Evolutionary conservation across 2,113 vertebrate genomes (phyloP).

Genomic region (Pogona vitticeps): DNA sequence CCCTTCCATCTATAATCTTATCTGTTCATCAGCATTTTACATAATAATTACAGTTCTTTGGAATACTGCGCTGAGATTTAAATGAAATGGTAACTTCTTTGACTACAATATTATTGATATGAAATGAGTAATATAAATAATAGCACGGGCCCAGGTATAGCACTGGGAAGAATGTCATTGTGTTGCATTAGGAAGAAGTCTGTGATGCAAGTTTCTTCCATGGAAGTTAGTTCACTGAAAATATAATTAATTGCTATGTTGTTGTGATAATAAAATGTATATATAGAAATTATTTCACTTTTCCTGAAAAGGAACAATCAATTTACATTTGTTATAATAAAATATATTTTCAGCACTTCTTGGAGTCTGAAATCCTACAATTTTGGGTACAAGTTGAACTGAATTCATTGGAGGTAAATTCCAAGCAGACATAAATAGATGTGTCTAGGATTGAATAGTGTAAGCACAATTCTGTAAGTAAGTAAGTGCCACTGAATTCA

Average conservation of each 20-base stretch:
- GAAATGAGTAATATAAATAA: neutral
- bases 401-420: no score
- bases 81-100: neutral
- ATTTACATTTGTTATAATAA: no score
- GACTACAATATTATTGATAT: neutral
- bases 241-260: no score
- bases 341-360: no score
- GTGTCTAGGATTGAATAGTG: no score
- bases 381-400: no score
- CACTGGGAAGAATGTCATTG: neutral
- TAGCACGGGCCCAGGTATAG: neutral
- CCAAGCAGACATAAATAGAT: no score
- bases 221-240: neutral
- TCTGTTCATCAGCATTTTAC: slow-evolving; percentile 10
- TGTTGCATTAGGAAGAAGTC: neutral
- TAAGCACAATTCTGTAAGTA: no score
- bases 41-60: slow-evolving; percentile 15
- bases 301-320: no score
- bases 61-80: neutral
- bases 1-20: slow-evolving; percentile 11
- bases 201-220: slow-evolving; percentile 1
- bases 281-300: no score
- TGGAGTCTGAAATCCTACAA: no score
- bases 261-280: no score
- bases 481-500: neutral